Conservation (phyloP, 2,797 vertebrate genomes). For the Carcharodon carcharias region DNA sequence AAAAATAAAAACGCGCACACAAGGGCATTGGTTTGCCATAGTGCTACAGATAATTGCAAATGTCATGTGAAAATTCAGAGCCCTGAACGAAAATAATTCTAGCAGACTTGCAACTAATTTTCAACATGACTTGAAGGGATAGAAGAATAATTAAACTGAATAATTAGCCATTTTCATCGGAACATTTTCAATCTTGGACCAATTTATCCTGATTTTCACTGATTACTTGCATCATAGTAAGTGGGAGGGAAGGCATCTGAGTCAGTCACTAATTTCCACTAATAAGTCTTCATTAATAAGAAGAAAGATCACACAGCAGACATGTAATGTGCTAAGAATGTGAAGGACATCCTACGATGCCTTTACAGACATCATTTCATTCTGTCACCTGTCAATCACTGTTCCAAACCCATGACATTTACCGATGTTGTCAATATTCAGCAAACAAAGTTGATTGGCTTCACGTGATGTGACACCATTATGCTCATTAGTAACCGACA, state of each 20-base stretch:
- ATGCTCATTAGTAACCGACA: background rate
- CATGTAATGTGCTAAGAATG: background rate
- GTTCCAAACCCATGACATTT: conserved; percentile 1
- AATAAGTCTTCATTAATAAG: conserved; percentile 31
- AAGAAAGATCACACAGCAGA: background rate
- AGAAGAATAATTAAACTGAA: conserved; percentile 31
- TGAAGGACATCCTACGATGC: background rate
- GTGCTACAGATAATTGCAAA: background rate
- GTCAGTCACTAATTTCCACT: conserved; percentile 27
- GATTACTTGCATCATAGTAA: conserved; percentile 16
- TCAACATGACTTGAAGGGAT: conserved; percentile 29
- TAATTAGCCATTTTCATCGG: conserved; percentile 9
- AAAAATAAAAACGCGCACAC: background rate
- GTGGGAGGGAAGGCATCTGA: conserved; percentile 3
- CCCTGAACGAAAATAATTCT: background rate
- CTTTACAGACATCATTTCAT: background rate
- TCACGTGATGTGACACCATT: background rate
- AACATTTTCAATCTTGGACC: background rate
- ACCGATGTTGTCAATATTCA: background rate
- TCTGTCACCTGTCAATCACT: background rate
- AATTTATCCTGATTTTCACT: conserved; percentile 27
- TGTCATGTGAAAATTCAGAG: background rate
- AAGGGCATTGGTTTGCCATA: background rate
- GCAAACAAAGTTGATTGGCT: background rate
- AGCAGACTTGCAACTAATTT: conserved; percentile 11